These are phyloP conservation scores for Sesamia inferens DNA, from an alignment of 2,888 invertebrate genomes.

Conservation along the genomic window DNA sequence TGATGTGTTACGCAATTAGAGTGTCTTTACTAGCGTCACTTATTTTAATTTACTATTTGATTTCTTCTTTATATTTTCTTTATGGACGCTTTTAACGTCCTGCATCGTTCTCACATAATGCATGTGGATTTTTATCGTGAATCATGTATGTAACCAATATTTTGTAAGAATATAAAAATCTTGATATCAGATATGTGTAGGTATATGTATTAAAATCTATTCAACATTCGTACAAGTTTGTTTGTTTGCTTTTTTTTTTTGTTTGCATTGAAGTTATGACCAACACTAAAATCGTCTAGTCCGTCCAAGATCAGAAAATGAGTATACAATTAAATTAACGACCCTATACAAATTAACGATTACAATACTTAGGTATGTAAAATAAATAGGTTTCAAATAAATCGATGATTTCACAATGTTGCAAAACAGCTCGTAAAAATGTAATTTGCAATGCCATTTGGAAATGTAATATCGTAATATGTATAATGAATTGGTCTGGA, in stretches of 20 bases:
- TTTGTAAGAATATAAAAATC: no score
- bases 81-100: no score
- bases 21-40: no score
- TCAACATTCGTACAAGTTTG: not conserved
- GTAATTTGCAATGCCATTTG: not conserved
- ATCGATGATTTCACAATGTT: constrained; percentile 20
- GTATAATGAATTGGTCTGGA: no score
- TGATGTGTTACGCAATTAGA: no score
- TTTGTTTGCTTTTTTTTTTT: no score
- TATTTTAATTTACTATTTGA: no score
- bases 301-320: not conserved
- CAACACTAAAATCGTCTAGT: not conserved
- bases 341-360: constrained; percentile 30
- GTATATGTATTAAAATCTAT: not conserved
- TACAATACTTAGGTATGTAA: not conserved
- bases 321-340: constrained; percentile 21
- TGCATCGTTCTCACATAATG: no score
- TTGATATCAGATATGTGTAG: not conserved
- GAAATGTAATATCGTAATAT: not conserved
- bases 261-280: constrained; percentile 2
- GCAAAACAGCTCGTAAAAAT: not conserved
- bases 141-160: no score
- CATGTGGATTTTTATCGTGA: no score
- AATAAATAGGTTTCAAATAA: not conserved
- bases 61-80: no score